phyloP scores from a whole-genome alignment of 2,113 vertebrate genomes.

The Gymnorhina tibicen region DNA sequence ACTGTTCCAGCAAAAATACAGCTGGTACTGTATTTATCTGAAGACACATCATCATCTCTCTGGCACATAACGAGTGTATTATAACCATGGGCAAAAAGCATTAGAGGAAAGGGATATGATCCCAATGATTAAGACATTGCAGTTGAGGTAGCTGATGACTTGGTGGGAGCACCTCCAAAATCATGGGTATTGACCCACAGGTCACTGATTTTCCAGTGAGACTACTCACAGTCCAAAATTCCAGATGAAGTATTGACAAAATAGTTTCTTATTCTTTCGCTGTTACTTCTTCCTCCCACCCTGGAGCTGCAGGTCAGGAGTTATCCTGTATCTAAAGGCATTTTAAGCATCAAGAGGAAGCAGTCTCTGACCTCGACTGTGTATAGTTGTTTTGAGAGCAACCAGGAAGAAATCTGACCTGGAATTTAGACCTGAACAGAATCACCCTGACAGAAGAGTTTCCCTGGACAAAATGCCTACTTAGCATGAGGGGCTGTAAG shows the following conservation, averaged over 20 bases:
- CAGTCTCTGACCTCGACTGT: background rate
- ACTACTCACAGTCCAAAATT: background rate
- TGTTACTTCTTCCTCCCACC: background rate
- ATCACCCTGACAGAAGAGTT: background rate
- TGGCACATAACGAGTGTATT: background rate
- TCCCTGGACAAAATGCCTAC: background rate
- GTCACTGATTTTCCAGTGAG: background rate
- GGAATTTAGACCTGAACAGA: background rate
- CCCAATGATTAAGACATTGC: background rate
- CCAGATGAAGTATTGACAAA: background rate
- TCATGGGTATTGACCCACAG: background rate
- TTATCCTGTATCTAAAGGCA: background rate
- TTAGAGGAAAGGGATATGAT: background rate
- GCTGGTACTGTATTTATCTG: background rate
- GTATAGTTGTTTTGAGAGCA: background rate
- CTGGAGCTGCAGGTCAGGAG: background rate
- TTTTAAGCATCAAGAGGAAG: background rate
- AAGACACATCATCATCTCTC: background rate
- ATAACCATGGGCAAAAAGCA: background rate
- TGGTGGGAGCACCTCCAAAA: background rate
- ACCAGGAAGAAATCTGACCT: background rate
- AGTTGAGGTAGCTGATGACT: background rate
- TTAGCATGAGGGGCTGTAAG: background rate
- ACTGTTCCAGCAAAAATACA: background rate
- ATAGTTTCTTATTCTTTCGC: background rate